A percentile compares a stretch with the other conserved stretches of the same genome.
These are phyloP conservation scores for Bolborhynchus lineola DNA, from an alignment of 2,113 vertebrate species.

Conservation along the genomic window DNA sequence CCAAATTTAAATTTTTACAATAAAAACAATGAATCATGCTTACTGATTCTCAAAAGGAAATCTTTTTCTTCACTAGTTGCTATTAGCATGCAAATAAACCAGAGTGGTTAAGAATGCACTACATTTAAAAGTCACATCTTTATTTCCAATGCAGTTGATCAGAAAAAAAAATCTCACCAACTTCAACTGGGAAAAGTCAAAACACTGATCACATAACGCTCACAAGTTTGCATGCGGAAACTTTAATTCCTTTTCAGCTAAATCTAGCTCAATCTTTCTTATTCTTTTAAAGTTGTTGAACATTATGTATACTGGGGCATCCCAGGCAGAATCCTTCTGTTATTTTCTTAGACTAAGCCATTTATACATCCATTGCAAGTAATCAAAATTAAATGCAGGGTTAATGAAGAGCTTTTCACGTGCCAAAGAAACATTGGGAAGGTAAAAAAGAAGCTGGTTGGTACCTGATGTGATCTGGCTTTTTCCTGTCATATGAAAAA, in stretches of 20 bases:
- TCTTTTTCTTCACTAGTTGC: not conserved
- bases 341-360: conserved; percentile 60
- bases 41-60: not conserved
- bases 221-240: not conserved
- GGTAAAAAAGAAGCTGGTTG: conserved; percentile 74
- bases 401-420: conserved; percentile 75
- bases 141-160: not conserved
- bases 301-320: not conserved
- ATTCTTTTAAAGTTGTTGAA: not conserved
- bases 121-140: conserved; percentile 17
- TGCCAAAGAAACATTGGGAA: conserved; percentile 74
- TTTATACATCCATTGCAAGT: conserved; percentile 78
- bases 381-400: conserved; percentile 71
- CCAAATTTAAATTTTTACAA: not conserved
- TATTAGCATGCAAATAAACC: not conserved
- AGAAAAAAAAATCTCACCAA: not conserved
- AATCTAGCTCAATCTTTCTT: not conserved
- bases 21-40: not conserved
- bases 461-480: conserved; percentile 86
- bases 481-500: conserved; percentile 88
- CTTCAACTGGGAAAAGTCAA: not conserved
- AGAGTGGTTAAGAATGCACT: conserved; percentile 1
- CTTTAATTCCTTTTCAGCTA: not conserved
- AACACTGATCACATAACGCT: not conserved
- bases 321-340: conserved; percentile 65